A percentile compares a stretch with the other conserved stretches of the same genome.
phyloP scores from a whole-genome alignment of 2,797 vertebrate genomes.

The Brachyalestes nurse region DNA sequence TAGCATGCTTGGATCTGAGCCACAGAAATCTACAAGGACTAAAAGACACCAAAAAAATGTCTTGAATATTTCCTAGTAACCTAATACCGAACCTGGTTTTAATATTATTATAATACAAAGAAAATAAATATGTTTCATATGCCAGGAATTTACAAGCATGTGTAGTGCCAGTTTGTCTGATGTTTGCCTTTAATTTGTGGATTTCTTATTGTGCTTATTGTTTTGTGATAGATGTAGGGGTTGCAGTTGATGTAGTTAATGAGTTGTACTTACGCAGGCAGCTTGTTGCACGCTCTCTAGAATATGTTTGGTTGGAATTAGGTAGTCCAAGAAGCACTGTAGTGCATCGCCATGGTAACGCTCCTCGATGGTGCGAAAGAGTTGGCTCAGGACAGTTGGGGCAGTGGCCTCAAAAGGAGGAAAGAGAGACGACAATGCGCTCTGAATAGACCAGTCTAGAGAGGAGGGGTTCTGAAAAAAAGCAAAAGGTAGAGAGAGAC shows the following conservation, averaged over 20 bases:
- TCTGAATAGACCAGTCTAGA: constrained; percentile 89
- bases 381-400: constrained; percentile 88
- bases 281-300: constrained; percentile 91
- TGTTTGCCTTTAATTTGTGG: neutral
- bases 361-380: constrained; percentile 91
- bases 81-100: neutral
- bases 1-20: constrained; percentile 40
- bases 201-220: neutral
- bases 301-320: constrained; percentile 92
- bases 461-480: constrained; percentile 83
- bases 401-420: constrained; percentile 92
- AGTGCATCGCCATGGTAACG: constrained; percentile 89
- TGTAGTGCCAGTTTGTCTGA: neutral
- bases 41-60: constrained; percentile 36
- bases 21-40: constrained; percentile 42
- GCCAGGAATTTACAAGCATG: neutral
- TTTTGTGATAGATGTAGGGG: neutral
- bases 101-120: neutral
- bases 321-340: constrained; percentile 91
- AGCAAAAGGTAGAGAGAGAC: constrained; percentile 5
- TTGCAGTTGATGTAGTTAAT: neutral
- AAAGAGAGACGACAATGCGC: constrained; percentile 86
- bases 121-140: neutral
- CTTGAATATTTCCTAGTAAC: constrained; percentile 7
- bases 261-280: constrained; percentile 86